These are phyloP conservation scores for Centroberyx gerrardi DNA, from an alignment of 2,797 vertebrate genomes.

Conservation along the genomic window DNA sequence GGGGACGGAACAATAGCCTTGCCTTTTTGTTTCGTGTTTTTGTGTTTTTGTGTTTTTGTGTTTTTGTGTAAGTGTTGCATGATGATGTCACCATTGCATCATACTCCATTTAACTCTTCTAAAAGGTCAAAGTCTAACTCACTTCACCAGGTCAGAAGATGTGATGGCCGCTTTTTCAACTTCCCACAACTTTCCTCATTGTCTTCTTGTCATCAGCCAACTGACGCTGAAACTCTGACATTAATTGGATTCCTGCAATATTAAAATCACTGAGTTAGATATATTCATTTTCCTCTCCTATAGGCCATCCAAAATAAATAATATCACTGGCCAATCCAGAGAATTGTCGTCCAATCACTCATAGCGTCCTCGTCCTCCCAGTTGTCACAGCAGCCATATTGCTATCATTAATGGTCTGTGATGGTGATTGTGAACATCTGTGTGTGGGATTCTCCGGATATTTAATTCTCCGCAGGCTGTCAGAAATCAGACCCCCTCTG, in stretches of 20 bases:
- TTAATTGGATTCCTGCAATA: neutral
- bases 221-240: slow-evolving; percentile 43
- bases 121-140: neutral
- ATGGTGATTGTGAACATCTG: slow-evolving; percentile 80
- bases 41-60: too few species aligned
- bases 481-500: slow-evolving; percentile 57
- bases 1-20: neutral
- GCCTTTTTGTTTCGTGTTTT: too few species aligned
- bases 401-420: slow-evolving; percentile 66
- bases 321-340: slow-evolving; percentile 47
- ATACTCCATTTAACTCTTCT: slow-evolving; percentile 8
- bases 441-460: slow-evolving; percentile 65
- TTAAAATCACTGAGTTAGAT: slow-evolving; percentile 40
- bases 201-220: slow-evolving; percentile 37
- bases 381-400: slow-evolving; percentile 60
- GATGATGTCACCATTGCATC: slow-evolving; percentile 13
- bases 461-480: slow-evolving; percentile 63
- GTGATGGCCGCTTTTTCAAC: slow-evolving; percentile 31
- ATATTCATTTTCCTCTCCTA: slow-evolving; percentile 36
- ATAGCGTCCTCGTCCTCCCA: slow-evolving; percentile 43
- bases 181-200: slow-evolving; percentile 31
- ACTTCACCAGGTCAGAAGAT: neutral
- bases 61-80: too few species aligned
- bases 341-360: slow-evolving; percentile 63
- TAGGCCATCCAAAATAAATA: slow-evolving; percentile 68